Evolutionary conservation across 2,113 vertebrate genomes (phyloP), one percentile per base, ranked within the genome.

Genomic region (Lampris incognitus): DNA sequence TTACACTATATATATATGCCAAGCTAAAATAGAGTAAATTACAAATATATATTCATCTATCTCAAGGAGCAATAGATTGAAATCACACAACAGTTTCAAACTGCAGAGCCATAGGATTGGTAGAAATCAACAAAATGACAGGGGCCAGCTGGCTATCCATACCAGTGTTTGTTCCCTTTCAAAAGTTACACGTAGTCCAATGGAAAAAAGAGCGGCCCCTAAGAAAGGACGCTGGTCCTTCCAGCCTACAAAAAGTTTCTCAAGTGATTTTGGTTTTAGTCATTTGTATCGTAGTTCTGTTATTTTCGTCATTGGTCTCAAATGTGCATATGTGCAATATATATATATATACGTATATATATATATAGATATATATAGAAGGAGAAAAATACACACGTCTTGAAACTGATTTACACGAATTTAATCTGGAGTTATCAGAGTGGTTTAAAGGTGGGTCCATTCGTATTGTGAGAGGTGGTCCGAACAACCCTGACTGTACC

Each of bases 21-120:
- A 78, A 81, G 76, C 70, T 88, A 87, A 91, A 93, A 91, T 87
- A 82, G 76, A 86, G 78, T 70, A 81, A 83, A 87, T 91, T 92
- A 91, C 91, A 94, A 92, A 94, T 92, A 92, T 90, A 87, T 84
- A 88, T 87, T 62, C 69, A 83, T 86, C 82, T 91, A 74, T 91
- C 88, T 87, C 68, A 77, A 79, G 81, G 88, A 90, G 82, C 72
- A 85, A 67, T 55, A 81, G 69, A 86, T 91, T 76, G 85, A 83
- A 85, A 64, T 84, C 85, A 76, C 90, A 87, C 79, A 77, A 85
- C 80, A 67, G 84, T 82, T 74, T 77, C 64, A 90, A 77, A 82
- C 71, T 40, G 66, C 71, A 49, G 66, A 85, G 62, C 63, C 38
- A 68, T 73, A 82, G 49, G 74, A 77, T 73, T 76, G 85, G 66